Base-by-base conservation (phyloP, 2,797 vertebrate species). In the Basileuterus tristriatus region DNA sequence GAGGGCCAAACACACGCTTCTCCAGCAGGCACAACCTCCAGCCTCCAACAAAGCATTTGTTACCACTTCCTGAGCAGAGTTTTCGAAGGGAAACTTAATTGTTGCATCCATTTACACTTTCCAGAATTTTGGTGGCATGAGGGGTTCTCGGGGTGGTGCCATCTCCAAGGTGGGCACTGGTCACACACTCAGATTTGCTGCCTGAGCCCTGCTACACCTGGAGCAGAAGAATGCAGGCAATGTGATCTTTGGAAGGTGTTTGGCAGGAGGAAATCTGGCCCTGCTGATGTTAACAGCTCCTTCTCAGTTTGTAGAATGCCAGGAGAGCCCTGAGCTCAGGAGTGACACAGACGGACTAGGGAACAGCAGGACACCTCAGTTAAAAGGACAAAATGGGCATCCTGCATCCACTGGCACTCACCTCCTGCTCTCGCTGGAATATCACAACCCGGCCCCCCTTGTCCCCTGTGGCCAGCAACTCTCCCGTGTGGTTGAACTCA, bases 341-440 rank as follows among this genome's bases (percentile, higher is more conserved):
- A 97, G 95, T 15, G 59, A 94, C 95, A 96, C 36, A 7, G 22
- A 88, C 17, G 7, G 96, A 97, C 98, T 97, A 97, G 87, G 92
- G 80, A 97, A 70, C 97, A 96, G 97, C 88, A 79, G 98, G 98
- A 95, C 21, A 23, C 74, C 93, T 83, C 81, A 81, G 95, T 96
- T 95, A 96, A 96, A 97, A 97, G 96, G 94, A 97, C 94, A 80
- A 97, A 97, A 97, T 32, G 91, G 95, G 93, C 96, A 91, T 94
- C 97, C 97, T 96, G 93, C 91, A 97, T 96, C 97, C 91, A 77
- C 78, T 71, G 90, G 89, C 96, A 97, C 97, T 98, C 97, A 99
- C 99, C 99, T 99, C 99, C 98, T 99, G 99, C 97, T 99, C 99
- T 96, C 99, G 98, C 94, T 99, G 99, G 97, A 99, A 99, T 98